Conservation (phyloP, 2,113 vertebrate genomes). For the Austrofundulus limnaeus region DNA sequence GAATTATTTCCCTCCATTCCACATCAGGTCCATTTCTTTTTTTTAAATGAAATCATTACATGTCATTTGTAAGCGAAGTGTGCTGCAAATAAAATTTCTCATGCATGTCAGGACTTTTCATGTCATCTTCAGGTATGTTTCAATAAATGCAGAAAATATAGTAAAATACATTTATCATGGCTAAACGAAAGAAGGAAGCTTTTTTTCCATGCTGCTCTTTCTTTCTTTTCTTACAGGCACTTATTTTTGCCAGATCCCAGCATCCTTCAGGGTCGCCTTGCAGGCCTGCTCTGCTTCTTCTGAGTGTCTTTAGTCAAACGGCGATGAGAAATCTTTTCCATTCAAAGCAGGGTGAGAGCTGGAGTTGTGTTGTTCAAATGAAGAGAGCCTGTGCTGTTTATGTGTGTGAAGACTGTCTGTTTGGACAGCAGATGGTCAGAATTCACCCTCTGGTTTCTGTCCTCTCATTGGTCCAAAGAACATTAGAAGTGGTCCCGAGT, state of each 20-base stretch:
- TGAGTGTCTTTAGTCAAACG: no score
- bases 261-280: background rate
- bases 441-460: conserved; percentile 36
- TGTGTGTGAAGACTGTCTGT: conserved; percentile 19
- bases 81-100: background rate
- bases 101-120: background rate
- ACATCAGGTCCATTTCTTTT: conserved; percentile 1
- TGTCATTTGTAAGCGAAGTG: conserved; percentile 3
- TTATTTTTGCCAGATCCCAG: conserved; percentile 20
- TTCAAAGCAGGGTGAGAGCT: background rate
- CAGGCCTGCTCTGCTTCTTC: background rate
- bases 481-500: conserved; percentile 21
- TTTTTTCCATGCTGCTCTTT: background rate
- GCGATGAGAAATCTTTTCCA: background rate
- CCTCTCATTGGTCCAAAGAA: conserved; percentile 25
- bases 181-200: background rate
- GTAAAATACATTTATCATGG: conserved; percentile 1
- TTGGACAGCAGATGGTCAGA: conserved; percentile 52
- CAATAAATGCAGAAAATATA: conserved; percentile 5
- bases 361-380: conserved; percentile 2
- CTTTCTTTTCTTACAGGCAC: background rate
- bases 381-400: background rate
- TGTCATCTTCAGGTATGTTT: conserved; percentile 7
- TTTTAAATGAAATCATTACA: no score
- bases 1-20: background rate